A percentile compares a stretch with the other conserved stretches of the same genome.
Evolutionary conservation across 2,113 vertebrate species (phyloP).

Genomic region (Scolopax mira): DNA sequence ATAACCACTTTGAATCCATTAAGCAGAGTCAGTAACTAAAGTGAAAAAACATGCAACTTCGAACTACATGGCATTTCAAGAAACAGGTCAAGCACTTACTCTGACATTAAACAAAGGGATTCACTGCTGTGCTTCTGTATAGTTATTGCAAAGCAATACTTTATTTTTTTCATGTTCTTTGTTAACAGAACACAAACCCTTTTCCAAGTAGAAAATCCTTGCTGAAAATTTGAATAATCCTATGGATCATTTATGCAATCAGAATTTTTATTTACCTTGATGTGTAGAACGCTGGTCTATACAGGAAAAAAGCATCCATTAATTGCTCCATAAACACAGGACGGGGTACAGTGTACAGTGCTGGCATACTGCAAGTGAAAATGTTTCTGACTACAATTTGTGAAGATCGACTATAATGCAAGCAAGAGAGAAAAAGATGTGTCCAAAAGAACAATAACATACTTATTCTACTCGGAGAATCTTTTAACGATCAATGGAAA

Average conservation of each 20-base stretch:
- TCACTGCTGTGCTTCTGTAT: neutral
- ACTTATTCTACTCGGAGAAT: neutral
- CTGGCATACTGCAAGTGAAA: neutral
- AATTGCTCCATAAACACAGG: neutral
- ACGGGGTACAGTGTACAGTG: neutral
- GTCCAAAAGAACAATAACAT: neutral
- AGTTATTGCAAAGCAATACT: neutral
- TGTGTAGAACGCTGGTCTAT: neutral
- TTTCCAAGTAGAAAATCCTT: neutral
- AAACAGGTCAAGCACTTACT: neutral
- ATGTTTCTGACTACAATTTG: neutral
- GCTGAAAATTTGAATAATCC: neutral
- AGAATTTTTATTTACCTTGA: neutral
- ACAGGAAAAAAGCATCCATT: neutral
- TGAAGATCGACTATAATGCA: neutral
- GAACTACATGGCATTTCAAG: neutral
- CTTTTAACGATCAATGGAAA: neutral
- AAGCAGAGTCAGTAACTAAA: neutral
- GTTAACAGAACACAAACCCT: neutral
- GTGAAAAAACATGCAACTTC: neutral
- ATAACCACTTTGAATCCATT: neutral
- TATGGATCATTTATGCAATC: neutral
- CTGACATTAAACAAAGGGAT: neutral
- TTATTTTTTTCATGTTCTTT: neutral
- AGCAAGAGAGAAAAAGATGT: neutral